Base-by-base conservation (phyloP, 2,888 invertebrate genomes). In the Cantharis nigra region DNA sequence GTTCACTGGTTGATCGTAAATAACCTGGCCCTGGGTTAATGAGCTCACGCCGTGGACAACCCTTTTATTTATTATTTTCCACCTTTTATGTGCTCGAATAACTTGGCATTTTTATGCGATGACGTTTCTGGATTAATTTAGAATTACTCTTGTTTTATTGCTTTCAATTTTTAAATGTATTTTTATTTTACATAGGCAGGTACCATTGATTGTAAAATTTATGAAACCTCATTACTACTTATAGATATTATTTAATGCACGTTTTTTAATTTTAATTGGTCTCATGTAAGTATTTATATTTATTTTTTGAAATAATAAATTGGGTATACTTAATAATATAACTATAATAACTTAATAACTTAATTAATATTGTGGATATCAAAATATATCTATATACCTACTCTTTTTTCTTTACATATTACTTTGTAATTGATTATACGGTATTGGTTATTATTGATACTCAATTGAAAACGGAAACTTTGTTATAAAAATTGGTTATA, bases 41-140 rank as follows among this genome's bases (percentile, higher is more conserved):
- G 85, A 85, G 85, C 85, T 84, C 84, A 82, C 84, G 83, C 83
- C 80, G 84, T 82, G 82, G 83, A 83, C 85, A 85, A 85, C 84
- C 85, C 84, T 84, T 85, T 84, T 84, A 85, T 85, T 85, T 85
- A 85, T 85, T 84, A 81, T 80, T 82, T 80, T 75, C 82, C 83
- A 83, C 82, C 81, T 83, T 83, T 83, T 79, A 79, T 80, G 77
- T 80, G 78, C 76, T 80, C 78, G 76, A 80, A 78, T 78, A 80
- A 77, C 80, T 76, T 73, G 75, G 78, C 77, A 77, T 81, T 81
- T 83, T 82, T 80, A 81, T 80, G 74, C 78, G 83, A 82, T 82
- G 83, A 83, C 83, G 81, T 82, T 83, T 83, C 81, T 81, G 83
- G 83, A 84, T 83, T 84, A 83, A 84, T 83, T 84, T 83, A 81